phyloP scores from a whole-genome alignment of 1,140 invertebrate genomes.

The Pemphigus obesinymphae region DNA sequence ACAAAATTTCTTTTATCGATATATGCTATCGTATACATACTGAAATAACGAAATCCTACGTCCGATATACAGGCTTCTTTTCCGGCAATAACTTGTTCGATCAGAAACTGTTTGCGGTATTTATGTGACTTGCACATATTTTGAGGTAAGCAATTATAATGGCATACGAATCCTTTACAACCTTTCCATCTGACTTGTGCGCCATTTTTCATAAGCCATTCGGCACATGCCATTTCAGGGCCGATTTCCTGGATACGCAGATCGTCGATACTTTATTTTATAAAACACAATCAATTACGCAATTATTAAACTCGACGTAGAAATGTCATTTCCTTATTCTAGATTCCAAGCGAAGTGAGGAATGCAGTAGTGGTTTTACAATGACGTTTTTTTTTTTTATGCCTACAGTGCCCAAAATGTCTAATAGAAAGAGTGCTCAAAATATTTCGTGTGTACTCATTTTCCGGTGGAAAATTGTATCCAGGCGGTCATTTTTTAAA shows the following conservation, averaged over 20 bases:
- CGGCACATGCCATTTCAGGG: conserved; percentile 77
- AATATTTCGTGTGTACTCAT: too few species aligned
- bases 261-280: conserved; percentile 47
- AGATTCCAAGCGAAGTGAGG: too few species aligned
- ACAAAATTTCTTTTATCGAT: too few species aligned
- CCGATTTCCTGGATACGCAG: conserved; percentile 68
- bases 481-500: too few species aligned
- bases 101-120: conserved; percentile 53
- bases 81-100: conserved; percentile 67
- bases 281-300: too few species aligned
- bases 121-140: neutral
- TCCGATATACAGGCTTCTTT: conserved; percentile 69
- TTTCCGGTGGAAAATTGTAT: too few species aligned
- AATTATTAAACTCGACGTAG: too few species aligned
- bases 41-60: conserved; percentile 72
- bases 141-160: conserved; percentile 67
- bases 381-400: too few species aligned
- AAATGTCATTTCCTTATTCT: too few species aligned
- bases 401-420: too few species aligned
- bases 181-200: conserved; percentile 66
- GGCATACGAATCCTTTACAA: conserved; percentile 54
- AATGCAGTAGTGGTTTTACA: too few species aligned
- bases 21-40: conserved; percentile 53
- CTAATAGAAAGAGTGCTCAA: too few species aligned
- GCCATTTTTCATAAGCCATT: conserved; percentile 81